Conservation (phyloP, 2,888 invertebrate species). For the Ernsta delagoae region DNA sequence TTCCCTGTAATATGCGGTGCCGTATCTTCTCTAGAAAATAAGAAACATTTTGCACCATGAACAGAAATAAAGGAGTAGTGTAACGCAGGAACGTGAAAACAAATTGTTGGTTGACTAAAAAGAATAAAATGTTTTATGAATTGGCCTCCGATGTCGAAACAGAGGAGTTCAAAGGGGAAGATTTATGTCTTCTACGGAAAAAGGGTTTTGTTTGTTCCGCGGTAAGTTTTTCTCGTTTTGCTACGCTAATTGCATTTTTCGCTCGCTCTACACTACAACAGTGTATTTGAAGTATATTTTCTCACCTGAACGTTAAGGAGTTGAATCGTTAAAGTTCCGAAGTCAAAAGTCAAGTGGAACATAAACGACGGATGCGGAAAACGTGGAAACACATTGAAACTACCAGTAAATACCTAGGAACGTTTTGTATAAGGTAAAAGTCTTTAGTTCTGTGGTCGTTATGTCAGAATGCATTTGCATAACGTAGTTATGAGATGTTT, state of each 20-base stretch:
- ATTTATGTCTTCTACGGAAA: conserved; percentile 64
- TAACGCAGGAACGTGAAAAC: conserved; percentile 40
- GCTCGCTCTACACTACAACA: conserved; percentile 41
- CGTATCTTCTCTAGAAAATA: conserved; percentile 10
- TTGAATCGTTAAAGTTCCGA: conserved; percentile 29
- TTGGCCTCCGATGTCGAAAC: conserved; percentile 60
- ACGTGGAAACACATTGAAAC: conserved; percentile 22
- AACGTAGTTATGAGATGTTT: neutral
- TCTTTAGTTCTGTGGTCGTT: conserved; percentile 13
- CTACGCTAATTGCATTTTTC: conserved; percentile 57
- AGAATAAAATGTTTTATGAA: conserved; percentile 61
- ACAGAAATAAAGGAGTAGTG: conserved; percentile 22
- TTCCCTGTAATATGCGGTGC: conserved; percentile 13
- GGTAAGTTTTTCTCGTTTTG: conserved; percentile 55
- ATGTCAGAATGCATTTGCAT: conserved; percentile 6
- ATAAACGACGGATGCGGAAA: conserved; percentile 21
- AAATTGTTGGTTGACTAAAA: conserved; percentile 42
- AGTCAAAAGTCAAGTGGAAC: conserved; percentile 28
- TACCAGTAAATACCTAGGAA: conserved; percentile 19
- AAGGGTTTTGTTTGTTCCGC: conserved; percentile 58
- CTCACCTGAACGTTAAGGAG: conserved; percentile 16
- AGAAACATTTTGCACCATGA: conserved; percentile 6
- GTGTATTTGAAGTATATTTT: conserved; percentile 25
- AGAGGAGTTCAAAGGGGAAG: conserved; percentile 58
- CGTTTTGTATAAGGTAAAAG: conserved; percentile 12